Evolutionary conservation across 2,113 vertebrate genomes (phyloP), one percentile per base, ranked within the genome.

Genomic region (Psammodynastes pulverulentus): DNA sequence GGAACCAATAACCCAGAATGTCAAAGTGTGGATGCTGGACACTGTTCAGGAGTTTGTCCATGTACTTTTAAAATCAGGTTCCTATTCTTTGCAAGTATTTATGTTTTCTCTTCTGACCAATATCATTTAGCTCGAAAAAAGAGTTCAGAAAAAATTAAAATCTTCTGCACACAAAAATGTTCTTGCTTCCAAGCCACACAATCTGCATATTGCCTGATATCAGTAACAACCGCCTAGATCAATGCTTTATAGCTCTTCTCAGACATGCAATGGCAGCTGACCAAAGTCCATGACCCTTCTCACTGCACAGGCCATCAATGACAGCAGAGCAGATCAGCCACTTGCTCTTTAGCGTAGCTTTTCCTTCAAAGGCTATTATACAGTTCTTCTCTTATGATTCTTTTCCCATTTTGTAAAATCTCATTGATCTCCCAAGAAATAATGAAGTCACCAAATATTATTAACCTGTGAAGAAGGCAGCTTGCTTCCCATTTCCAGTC

Each of bases 371-470:
- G 29, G 13, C 4, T 85, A 54, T 29, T 7, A 86, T 53, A 46
- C 2, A 46, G 45, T 87, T 56, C 62, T 34, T 19, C 89, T 90
- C 29, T 87, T 84, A 84, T 21, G 58, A 88, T 90, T 90, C 85
- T 87, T 87, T 86, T 88, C 89, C n/a, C 58, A 79, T 90, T 87
- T 67, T 54, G 43, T n/a, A 88, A 84, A 87, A 93, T 49, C 89
- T 93, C 85, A 91, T n/a, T 90, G 89, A 90, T 93, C 89, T 93
- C 88, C 84, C 58, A 87, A 84, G 89, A 79, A 93, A 90, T 90
- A 91, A 93, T 93, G 92, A 93, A 84, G 92, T 90, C 89, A 56
- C 92, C 89, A 93, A 93, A 90, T 93, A 93, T 90, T 93, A 93
- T 93, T 93, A 93, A 93, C 89, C 92, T 93, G 39, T 6, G 15